Evolutionary conservation across 1,140 invertebrate species (phyloP), one percentile per base, ranked within the genome.

Genomic region (Penaeus indicus): DNA sequence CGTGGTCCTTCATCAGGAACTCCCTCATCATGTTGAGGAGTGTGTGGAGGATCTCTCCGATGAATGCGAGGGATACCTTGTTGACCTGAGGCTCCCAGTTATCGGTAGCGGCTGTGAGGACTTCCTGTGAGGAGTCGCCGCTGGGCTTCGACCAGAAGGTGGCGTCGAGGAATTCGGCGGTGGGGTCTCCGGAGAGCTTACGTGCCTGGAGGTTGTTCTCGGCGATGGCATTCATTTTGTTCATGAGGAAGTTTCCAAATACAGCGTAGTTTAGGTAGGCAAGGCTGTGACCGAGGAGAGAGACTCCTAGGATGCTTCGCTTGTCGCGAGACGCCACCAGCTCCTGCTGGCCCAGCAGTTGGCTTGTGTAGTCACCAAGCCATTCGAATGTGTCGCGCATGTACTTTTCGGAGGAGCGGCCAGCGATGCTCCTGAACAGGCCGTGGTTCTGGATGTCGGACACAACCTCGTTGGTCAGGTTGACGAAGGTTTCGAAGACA

Each of bases 21-120:
- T 94, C 94, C 84, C 93, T 93, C 18, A 94, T 94, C 32, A 95
- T 92, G 90, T 94, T 94, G 84, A 94, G 93, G 21, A 94, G 93
- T 0, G 94, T 94, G 27, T 94, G 91, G 1, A 94, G 92, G 5
- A 94, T 94, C 86, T 94, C 94, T 92, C 94, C 93, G 1, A 94
- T 93, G 42, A 94, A 93, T 64, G 84, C 82, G 18, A 90, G n/a
- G 78, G 87, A 84, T 0, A 87, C 90, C 69, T 90, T 86, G 88
- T 91, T 89, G 21, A 90, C 90, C 69, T 88, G 85, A n/a, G 90
- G 87, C 13, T 91, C 88, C 79, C 92, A 91, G 32, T 91, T 67
- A 75, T 92, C 91, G 60, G 90, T 88, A 32, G 91, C 77, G 64
- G 91, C 89, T 18, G 91, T 89, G n/a, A 91, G 82, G 38, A 91